Conservation (phyloP, 2,113 vertebrate species). For the Psettodes erumei region DNA sequence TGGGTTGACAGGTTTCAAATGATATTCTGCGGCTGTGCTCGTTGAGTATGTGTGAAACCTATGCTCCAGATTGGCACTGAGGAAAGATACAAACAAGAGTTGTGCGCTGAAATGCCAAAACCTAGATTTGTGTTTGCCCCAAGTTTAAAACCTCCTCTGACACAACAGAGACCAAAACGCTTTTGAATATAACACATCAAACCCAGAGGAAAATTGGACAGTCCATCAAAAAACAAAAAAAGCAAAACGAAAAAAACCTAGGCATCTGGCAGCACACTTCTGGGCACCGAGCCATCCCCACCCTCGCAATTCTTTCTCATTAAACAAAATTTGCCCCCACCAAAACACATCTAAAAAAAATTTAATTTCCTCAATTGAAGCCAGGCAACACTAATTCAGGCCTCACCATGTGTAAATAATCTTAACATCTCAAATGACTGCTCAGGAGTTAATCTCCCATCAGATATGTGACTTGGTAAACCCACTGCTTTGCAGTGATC, state of each 20-base stretch:
- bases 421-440: slow-evolving; percentile 53
- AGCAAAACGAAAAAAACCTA: too few species aligned
- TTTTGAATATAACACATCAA: slow-evolving; percentile 42
- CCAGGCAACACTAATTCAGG: slow-evolving; percentile 77
- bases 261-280: slow-evolving; percentile 51
- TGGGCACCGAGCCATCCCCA: slow-evolving; percentile 52
- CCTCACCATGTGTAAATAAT: slow-evolving; percentile 71
- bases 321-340: slow-evolving; percentile 49
- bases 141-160: slow-evolving; percentile 14
- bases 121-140: slow-evolving; percentile 1
- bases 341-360: slow-evolving; percentile 59
- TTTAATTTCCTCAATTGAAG: slow-evolving; percentile 78
- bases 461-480: too few species aligned
- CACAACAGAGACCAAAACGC: slow-evolving; percentile 1
- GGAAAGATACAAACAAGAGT: slow-evolving; percentile 12
- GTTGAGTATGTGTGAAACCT: neutral
- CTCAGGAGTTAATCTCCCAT: slow-evolving; percentile 69
- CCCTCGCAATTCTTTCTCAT: slow-evolving; percentile 52
- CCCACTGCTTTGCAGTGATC: too few species aligned
- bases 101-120: slow-evolving; percentile 22
- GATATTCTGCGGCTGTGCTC: too few species aligned
- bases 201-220: slow-evolving; percentile 46
- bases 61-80: slow-evolving; percentile 6
- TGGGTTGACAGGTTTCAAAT: slow-evolving; percentile 2
- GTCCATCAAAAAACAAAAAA: slow-evolving; percentile 59